Evolutionary conservation across 2,113 vertebrate genomes (phyloP).

Genomic region (Amphilophus citrinellus): DNA sequence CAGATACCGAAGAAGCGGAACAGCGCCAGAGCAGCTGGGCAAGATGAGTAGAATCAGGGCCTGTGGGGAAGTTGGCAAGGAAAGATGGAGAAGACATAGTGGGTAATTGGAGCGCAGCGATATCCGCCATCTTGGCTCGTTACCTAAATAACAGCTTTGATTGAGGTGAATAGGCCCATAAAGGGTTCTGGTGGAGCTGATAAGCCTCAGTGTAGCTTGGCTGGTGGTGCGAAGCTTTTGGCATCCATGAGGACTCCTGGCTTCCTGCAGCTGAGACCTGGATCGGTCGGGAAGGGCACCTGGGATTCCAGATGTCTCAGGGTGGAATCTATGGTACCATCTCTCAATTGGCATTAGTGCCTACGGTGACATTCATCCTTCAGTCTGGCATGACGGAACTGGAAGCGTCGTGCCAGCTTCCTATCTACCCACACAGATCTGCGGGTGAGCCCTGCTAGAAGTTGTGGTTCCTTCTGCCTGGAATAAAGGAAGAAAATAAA

Average conservation of each 20-base stretch:
- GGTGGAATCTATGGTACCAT: conserved; percentile 67
- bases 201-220: conserved; percentile 72
- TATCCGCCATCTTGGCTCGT: conserved; percentile 76
- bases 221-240: conserved; percentile 52
- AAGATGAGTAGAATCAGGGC: conserved; percentile 65
- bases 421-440: conserved; percentile 63
- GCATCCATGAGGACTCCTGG: conserved; percentile 57
- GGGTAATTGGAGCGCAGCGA: conserved; percentile 69
- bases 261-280: conserved; percentile 80
- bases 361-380: conserved; percentile 70
- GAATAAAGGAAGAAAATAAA: background rate
- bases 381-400: conserved; percentile 52
- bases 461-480: conserved; percentile 34
- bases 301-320: conserved; percentile 81
- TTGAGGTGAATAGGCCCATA: conserved; percentile 74
- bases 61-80: conserved; percentile 75
- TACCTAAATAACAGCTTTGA: conserved; percentile 79
- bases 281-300: conserved; percentile 69
- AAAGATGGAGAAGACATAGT: conserved; percentile 49
- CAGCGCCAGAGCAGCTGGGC: conserved; percentile 75
- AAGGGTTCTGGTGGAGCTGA: conserved; percentile 70
- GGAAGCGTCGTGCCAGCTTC: conserved; percentile 62
- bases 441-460: conserved; percentile 48
- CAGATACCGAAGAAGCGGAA: conserved; percentile 47
- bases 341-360: conserved; percentile 62